Percentiles rank a stretch among this genome's conserved stretches.
phyloP scores from a whole-genome alignment of 37 sponge, comb jelly and placozoan genomes.

The Corticium candelabrum region DNA sequence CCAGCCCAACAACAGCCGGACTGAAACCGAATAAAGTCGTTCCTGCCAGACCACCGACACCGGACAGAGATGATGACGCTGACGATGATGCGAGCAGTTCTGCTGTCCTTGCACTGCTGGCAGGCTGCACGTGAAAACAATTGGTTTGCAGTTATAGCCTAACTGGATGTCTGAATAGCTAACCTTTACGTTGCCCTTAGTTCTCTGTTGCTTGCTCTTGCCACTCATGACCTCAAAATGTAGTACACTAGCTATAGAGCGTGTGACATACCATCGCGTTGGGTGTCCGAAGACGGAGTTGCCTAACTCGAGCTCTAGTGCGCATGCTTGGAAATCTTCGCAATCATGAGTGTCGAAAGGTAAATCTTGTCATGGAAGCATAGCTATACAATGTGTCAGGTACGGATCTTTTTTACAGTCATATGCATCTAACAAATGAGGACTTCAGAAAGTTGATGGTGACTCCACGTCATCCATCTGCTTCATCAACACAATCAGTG shows the following conservation, averaged over 20 bases:
- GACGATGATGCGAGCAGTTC: background rate
- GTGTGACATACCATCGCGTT: too few relatives aligned
- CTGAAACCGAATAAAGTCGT: background rate
- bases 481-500: constrained; percentile 18
- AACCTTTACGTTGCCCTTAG: constrained; percentile 1
- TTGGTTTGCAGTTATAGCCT: background rate
- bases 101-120: background rate
- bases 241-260: too few relatives aligned
- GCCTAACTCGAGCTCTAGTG: too few relatives aligned
- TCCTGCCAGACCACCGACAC: background rate
- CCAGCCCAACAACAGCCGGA: background rate
- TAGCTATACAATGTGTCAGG: too few relatives aligned
- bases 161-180: background rate
- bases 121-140: background rate
- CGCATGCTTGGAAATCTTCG: too few relatives aligned
- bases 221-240: too few relatives aligned
- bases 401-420: too few relatives aligned
- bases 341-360: too few relatives aligned
- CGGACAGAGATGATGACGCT: too few relatives aligned
- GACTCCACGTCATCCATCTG: constrained; percentile 63
- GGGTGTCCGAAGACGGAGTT: too few relatives aligned
- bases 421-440: constrained; percentile 82
- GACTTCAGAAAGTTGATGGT: constrained; percentile 87
- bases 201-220: background rate
- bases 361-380: too few relatives aligned